phyloP scores from a whole-genome alignment of 2,888 invertebrate species.

The Monoplex corrugatus region DNA sequence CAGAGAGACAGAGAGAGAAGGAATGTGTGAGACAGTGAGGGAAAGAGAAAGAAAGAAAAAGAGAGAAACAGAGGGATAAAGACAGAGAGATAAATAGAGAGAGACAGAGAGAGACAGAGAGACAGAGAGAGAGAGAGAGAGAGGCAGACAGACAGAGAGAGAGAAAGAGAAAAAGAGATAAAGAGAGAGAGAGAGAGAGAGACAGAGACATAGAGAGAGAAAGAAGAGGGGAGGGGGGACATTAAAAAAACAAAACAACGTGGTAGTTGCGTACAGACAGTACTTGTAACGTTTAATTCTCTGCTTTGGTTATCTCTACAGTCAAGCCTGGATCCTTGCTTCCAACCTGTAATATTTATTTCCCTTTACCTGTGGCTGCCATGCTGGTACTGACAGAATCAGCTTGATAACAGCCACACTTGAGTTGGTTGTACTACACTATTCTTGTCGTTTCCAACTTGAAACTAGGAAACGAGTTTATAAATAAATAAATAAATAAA shows the following conservation, averaged over 20 bases:
- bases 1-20: neutral
- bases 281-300: too few species aligned
- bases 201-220: slow-evolving; percentile 1
- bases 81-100: slow-evolving; percentile 6
- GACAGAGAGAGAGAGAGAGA: neutral
- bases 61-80: neutral
- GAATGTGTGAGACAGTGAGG: neutral
- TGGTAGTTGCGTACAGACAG: too few species aligned
- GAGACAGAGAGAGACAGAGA: slow-evolving; percentile 19
- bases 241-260: too few species aligned
- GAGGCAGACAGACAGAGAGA: neutral
- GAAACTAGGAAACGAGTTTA: too few species aligned
- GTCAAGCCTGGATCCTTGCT: too few species aligned
- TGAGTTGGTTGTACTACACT: too few species aligned
- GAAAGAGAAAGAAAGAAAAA: neutral
- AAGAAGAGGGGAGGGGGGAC: neutral
- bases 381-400: neutral
- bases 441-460: too few species aligned
- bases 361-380: too few species aligned
- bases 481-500: too few species aligned
- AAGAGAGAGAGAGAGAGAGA: neutral
- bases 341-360: neutral
- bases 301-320: too few species aligned
- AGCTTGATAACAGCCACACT: too few species aligned
- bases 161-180: neutral